Percentiles rank a stretch among this genome's conserved stretches.
These are phyloP conservation scores for Sepioteuthis lessoniana DNA, from an alignment of 2,888 invertebrate genomes.

Conservation along the genomic window DNA sequence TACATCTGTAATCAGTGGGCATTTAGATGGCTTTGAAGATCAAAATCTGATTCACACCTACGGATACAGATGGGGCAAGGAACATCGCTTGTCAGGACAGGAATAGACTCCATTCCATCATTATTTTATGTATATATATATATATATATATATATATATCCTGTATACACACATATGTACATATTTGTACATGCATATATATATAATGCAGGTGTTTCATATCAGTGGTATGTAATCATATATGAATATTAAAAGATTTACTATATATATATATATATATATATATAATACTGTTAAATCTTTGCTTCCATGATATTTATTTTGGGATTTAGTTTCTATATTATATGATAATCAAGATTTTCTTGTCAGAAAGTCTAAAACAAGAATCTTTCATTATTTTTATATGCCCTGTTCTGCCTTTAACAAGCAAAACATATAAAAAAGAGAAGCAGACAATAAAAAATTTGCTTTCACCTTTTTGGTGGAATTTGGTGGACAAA, in stretches of 20 bases:
- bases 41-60: no score
- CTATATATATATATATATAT: neutral
- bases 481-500: neutral
- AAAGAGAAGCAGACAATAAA: neutral
- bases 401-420: neutral
- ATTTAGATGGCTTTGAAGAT: no score
- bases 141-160: neutral
- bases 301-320: neutral
- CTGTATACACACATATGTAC: neutral
- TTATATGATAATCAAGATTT: neutral
- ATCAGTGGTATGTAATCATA: neutral
- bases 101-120: no score
- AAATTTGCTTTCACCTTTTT: neutral
- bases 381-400: neutral
- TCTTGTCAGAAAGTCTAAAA: neutral
- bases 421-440: neutral
- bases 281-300: neutral
- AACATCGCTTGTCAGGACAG: no score
- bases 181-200: neutral
- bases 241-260: neutral
- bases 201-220: neutral
- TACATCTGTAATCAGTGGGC: no score
- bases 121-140: no score
- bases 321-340: neutral
- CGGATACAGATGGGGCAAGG: no score